Base-by-base conservation (phyloP, 2,888 invertebrate species). In the Melinaea menophilus region DNA sequence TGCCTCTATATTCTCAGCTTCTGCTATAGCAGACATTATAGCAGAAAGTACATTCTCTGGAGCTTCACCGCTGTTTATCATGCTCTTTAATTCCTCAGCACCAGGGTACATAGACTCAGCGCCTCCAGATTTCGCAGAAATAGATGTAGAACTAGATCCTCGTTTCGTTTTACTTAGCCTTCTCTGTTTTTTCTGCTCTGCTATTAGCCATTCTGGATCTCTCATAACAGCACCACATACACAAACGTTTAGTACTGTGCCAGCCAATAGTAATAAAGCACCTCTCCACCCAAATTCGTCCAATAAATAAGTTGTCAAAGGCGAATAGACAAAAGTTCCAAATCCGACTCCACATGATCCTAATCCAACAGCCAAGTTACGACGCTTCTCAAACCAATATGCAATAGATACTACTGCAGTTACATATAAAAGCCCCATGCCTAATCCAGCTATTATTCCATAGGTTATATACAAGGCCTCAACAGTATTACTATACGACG, bases 371-470 rank as follows among this genome's bases (percentile, higher is more conserved):
- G 97, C 97, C 72, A 97, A 92, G 48, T 95, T 95, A 41, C 97
- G 92, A 74, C 95, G 94, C 80, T 95, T 96, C 74, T 97, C 97
- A 83, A 98, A 98, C 95, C 97, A 98, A 82, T 96, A 97, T 0
- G 97, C 97, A 61, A 98, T 96, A 59, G 96, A 95, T 11, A 97
- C 97, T 4, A 97, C 97, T 12, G 97, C 97, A 5, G 97, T 96
- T 4, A 97, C 97, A 81, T 97, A 97, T 70, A 95, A 93, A 55
- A 96, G 82, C 3, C 97, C 96, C 81, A 97, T 91, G 2, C 97
- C 97, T 56, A 97, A 83, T 1, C 97, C 97, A 58, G 96, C 94
- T 73, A 97, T 92, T 3, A 97, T 89, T 56, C 97, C 97, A 78
- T 97, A 97, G 0, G 96, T 97, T 62, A 97, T 77, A 83, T 94